These are phyloP conservation scores for Cataglyphis albicans DNA, from an alignment of 2,888 invertebrate genomes.

Conservation along the genomic window DNA sequence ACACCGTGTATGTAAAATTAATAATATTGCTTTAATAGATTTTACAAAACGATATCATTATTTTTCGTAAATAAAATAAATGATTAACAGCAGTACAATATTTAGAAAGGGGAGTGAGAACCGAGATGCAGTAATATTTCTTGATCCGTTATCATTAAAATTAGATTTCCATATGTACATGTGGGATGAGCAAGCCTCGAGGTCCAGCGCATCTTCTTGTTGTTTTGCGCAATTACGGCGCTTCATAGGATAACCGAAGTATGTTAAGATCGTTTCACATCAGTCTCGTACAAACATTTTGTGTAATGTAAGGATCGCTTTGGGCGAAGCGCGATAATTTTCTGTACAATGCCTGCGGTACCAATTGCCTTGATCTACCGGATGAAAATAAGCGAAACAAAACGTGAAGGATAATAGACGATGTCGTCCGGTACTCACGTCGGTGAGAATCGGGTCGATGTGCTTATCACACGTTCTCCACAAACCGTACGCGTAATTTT, in stretches of 20 bases:
- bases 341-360: slow-evolving; percentile 56
- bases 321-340: slow-evolving; percentile 52
- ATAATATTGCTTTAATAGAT: slow-evolving; percentile 15
- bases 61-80: not conserved
- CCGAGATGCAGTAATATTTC: slow-evolving; percentile 9
- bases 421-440: slow-evolving; percentile 50
- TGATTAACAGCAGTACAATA: slow-evolving; percentile 16
- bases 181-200: slow-evolving; percentile 39
- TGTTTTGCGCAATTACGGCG: slow-evolving; percentile 47
- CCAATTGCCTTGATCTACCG: slow-evolving; percentile 56
- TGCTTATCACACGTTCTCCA: slow-evolving; percentile 49
- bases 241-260: slow-evolving; percentile 42
- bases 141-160: slow-evolving; percentile 50
- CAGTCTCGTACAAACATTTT: slow-evolving; percentile 51
- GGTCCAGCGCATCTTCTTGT: slow-evolving; percentile 31
- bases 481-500: slow-evolving; percentile 32
- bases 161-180: slow-evolving; percentile 50
- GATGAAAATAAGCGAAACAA: slow-evolving; percentile 58
- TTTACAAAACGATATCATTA: slow-evolving; percentile 11
- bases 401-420: slow-evolving; percentile 47
- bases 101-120: slow-evolving; percentile 8
- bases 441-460: slow-evolving; percentile 54
- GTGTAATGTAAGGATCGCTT: slow-evolving; percentile 56
- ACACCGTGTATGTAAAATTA: not conserved
- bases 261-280: slow-evolving; percentile 54